Evolutionary conservation across 2,888 invertebrate genomes (phyloP), one percentile per base, ranked within the genome.

Genomic region (Sinotaia quadrata): DNA sequence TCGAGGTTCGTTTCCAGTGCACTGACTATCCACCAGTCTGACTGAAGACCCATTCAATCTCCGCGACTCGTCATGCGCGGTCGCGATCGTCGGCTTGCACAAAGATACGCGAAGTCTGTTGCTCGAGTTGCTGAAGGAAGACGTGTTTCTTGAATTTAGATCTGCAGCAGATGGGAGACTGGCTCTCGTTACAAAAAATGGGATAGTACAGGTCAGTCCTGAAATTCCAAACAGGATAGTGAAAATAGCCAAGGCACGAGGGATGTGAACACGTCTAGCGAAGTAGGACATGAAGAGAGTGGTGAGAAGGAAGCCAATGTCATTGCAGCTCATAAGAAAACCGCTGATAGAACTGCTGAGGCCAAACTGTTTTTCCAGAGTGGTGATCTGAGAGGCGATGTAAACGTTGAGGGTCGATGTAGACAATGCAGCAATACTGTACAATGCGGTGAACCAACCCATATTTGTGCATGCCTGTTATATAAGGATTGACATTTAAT

Each of bases 311-410:
- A 76, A 84, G 37, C 84, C 83, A 21, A 84, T 75, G 70, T 85
- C 83, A 67, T 85, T 84, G 69, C 81, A 80, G 59, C 80, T 80
- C 73, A 84, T 77, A 10, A 85, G 69, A 27, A 84, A 69, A 0
- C 85, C 85, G 2, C 79, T 78, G 57, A 81, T 75, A 15, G 81
- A 75, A 69, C 81, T 82, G 71, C 80, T 81, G 51, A 85, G 76
- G 12, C 83, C 82, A 69, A 81, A 84, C 72, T 81, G 78, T 47
- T 75, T 78, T 71, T 85, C 85, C 24, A 85, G 74, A 54, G 83
- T 81, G 2, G 83, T 81, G 31, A 81, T 79, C 77, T 82, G 81
- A 10, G 81, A 80, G 41, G 72, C 77, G 49, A 81, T 70, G 60
- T 79, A 81, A 8, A 75, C 67, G 18, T 65, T 69, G 27, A 81